Evolutionary conservation across 1,140 invertebrate species (phyloP), one percentile per base, ranked within the genome.

Genomic region (Lethrus apterus): DNA sequence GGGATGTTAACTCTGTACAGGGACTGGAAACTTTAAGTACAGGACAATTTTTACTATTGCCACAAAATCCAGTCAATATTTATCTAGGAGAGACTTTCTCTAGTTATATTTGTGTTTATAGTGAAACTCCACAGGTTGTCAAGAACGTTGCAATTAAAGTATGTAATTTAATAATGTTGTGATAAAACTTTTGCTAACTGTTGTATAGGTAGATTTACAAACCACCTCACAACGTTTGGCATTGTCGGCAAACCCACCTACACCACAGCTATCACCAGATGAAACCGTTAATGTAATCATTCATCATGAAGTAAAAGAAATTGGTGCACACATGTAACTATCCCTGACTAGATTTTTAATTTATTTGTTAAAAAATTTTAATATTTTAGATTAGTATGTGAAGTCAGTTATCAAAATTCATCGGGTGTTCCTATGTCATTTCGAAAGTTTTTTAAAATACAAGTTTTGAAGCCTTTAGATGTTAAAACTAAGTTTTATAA

Each of bases 401-500:
- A 95, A 70, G 92, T 99, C 2, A 87, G 79, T 52, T 99, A 98
- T 64, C 80, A 79, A 51, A 81, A 79, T 40, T 69, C 79, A 44
- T 73, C 75, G 44, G 83, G 84, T 50, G 78, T 81, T 55, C 70
- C 83, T 38, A 75, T 79, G 50, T 84, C 80, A n/a, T 84, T 96
- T 64, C 77, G 88, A 58, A 98, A 97, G 67, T 97, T 94, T 67
- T 99, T 98, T 66, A 98, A 97, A 72, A 98, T 98, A 71, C 89
- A 96, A 79, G 95, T 98, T 0, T 77, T 94, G 48, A 98, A 98
- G 66, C 95, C 95, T 30, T 71, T 98, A 9, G 94, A 99, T 79
- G 93, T 99, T 0, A 95, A 97, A 71, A 98, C 94, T 2, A 98
- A 98, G 65, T 96, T 98, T 69, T 97, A 93, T 64, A 95, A 94